Base-by-base conservation (phyloP, 2,797 vertebrate genomes). In the Myotis daubentonii region DNA sequence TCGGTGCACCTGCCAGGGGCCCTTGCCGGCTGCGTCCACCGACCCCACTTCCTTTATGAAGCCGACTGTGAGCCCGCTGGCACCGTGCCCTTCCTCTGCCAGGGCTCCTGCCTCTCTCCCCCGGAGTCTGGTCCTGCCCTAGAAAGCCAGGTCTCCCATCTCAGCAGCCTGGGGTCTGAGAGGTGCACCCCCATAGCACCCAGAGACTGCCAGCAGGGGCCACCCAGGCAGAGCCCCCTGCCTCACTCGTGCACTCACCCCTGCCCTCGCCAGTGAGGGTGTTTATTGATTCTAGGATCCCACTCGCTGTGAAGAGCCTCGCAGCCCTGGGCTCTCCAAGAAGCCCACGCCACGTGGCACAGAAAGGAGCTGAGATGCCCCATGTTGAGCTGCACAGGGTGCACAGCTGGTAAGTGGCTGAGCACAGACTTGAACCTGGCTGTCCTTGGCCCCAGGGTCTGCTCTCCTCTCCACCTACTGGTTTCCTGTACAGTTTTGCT, bases 1-100 rank as follows among this genome's bases (percentile, higher is more conserved):
- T 0, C 4, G 25, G 22, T 7, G 53, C 0, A 0, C 36, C 49
- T 71, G 71, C 57, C 15, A 13, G 0, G 0, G 4, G 82, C 15
- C 72, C 65, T 1, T 3, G 28, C 28, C 25, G 0, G 30, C 41
- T 3, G 19, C 6, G 2, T 10, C 33, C 4, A 12, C 9, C 0
- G 11, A 36, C 17, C 25, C 11, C 0, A 1, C 20, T 10, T 49
- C 9, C 19, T 51, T 8, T 4, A 2, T 20, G 62, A 83, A 25
- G 38, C 4, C 0, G 38, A 11, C 41, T 51, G 53, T 33, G 33
- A 22, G 25, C 49, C 57, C 6, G 17, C 41, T 0, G 19, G 30
- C 49, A 30, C 3, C 7, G n/a, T 9, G 47, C 5, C 49, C 12
- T 38, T 60, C 51, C 80, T 38, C 74, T n/a, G 22, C 38, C n/a